These are phyloP conservation scores for Cydia fagiglandana DNA, from an alignment of 1,140 invertebrate genomes.

Conservation along the genomic window DNA sequence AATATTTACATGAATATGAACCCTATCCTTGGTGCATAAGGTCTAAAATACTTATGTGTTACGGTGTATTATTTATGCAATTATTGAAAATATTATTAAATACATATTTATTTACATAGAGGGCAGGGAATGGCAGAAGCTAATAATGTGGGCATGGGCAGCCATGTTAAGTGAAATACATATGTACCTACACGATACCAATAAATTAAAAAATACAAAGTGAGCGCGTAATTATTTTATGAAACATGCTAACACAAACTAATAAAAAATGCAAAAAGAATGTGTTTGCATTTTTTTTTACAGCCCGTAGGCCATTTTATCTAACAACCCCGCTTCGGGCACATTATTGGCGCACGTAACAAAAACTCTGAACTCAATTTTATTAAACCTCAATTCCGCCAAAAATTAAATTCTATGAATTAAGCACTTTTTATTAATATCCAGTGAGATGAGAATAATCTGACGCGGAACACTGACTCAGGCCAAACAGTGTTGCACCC, in stretches of 20 bases:
- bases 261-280: no score
- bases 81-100: slow-evolving; percentile 11
- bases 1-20: not conserved
- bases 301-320: no score
- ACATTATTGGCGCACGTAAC: no score
- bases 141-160: not conserved
- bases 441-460: slow-evolving; percentile 11
- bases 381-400: not conserved
- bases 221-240: not conserved
- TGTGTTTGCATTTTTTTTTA: no score
- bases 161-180: not conserved
- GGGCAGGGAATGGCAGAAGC: not conserved
- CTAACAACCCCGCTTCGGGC: no score
- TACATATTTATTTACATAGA: not conserved
- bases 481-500: slow-evolving; percentile 44
- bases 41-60: not conserved
- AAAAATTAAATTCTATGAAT: not conserved
- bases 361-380: not conserved
- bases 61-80: not conserved
- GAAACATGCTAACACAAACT: not conserved
- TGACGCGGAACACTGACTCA: slow-evolving; percentile 41
- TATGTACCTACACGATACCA: no score
- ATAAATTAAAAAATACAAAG: no score
- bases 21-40: not conserved
- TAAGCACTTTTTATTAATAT: slow-evolving; percentile 15